phyloP scores from a whole-genome alignment of 2,888 invertebrate species.

The Drosophila subsilvestris region DNA sequence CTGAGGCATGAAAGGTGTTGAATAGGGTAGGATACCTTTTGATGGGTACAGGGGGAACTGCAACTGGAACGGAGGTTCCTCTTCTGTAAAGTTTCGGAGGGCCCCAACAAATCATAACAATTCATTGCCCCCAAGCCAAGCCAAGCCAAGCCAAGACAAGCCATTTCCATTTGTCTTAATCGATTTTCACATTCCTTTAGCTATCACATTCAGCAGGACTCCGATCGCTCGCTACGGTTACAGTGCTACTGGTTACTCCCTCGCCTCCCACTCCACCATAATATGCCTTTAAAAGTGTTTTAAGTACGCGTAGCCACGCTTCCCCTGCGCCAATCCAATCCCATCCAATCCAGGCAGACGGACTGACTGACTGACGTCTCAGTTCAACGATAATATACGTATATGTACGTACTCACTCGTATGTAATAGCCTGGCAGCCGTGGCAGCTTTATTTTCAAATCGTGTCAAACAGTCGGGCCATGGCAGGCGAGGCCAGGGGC shows the following conservation, averaged over 20 bases:
- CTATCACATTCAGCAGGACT: constrained; percentile 37
- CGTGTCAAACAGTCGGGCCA: constrained; percentile 65
- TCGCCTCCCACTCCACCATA: constrained; percentile 8
- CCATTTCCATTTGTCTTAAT: constrained; percentile 42
- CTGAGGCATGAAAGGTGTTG: constrained; percentile 27
- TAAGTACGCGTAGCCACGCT: constrained; percentile 62
- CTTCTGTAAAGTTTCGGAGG: background rate
- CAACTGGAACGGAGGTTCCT: background rate
- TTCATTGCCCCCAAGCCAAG: constrained; percentile 39
- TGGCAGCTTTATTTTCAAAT: constrained; percentile 59
- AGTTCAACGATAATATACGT: constrained; percentile 41
- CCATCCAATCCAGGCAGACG: background rate
- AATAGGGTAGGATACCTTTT: background rate
- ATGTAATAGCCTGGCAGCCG: constrained; percentile 48
- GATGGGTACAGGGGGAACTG: constrained; percentile 26
- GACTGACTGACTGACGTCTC: constrained; percentile 15
- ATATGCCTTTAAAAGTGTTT: constrained; percentile 52
- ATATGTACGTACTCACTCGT: too few species aligned
- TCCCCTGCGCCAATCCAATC: constrained; percentile 3
- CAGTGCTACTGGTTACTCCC: constrained; percentile 1
- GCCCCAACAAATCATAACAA: constrained; percentile 32
- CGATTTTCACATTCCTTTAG: constrained; percentile 41
- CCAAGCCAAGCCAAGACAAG: constrained; percentile 7
- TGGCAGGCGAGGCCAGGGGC: background rate
- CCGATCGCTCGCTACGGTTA: constrained; percentile 6